Evolutionary conservation across 2,113 vertebrate species (phyloP).

Genomic region (Dipodomys ordii): DNA sequence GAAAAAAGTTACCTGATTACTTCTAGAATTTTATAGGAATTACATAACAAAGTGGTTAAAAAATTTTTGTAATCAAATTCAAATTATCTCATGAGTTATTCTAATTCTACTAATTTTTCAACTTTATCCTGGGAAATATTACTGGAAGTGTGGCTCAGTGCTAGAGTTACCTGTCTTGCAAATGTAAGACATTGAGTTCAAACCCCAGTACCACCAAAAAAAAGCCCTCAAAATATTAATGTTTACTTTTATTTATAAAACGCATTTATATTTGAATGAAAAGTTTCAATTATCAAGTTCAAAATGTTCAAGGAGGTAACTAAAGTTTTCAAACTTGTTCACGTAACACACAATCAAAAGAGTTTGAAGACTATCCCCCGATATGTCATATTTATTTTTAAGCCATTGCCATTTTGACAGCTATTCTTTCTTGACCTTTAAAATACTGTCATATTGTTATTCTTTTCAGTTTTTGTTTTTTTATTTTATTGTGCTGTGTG

Average conservation of each 20-base stretch:
- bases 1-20: background rate
- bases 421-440: background rate
- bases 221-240: background rate
- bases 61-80: background rate
- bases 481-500: too few relatives aligned
- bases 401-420: background rate
- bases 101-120: background rate
- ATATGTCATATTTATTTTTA: background rate
- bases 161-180: too few relatives aligned
- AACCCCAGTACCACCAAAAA: too few relatives aligned
- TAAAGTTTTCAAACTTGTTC: constrained; percentile 29
- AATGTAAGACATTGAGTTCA: too few relatives aligned
- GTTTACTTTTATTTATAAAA: constrained; percentile 21
- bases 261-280: background rate
- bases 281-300: constrained; percentile 9
- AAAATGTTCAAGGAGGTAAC: background rate
- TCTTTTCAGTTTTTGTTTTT: background rate
- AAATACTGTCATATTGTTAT: background rate
- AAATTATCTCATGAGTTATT: constrained; percentile 5
- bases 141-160: too few relatives aligned
- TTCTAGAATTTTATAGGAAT: background rate
- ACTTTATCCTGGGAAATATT: background rate
- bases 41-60: background rate
- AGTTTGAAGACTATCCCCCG: background rate
- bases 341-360: background rate